A percentile compares a stretch with the other conserved stretches of the same genome.
These are phyloP conservation scores for Xenopus laevis DNA, from an alignment of 2,113 vertebrate species.

Conservation along the genomic window DNA sequence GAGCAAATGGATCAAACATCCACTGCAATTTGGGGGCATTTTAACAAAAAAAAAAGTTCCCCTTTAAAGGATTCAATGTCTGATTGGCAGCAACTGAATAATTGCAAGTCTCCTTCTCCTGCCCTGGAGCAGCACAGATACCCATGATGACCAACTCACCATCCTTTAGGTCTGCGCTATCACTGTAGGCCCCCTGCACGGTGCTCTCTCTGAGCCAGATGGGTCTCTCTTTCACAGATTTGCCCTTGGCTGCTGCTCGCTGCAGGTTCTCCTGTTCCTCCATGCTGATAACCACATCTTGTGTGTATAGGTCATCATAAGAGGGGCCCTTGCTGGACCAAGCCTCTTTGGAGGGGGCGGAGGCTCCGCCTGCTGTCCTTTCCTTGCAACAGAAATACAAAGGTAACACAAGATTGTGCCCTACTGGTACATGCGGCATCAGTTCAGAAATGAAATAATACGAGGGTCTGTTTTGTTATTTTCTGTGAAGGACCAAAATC, in stretches of 20 bases:
- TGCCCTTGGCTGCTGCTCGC: constrained; percentile 69
- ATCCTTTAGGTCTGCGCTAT: constrained; percentile 73
- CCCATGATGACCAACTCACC: constrained; percentile 64
- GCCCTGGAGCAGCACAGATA: too few species aligned
- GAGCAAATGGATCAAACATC: too few species aligned
- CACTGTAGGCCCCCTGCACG: constrained; percentile 82
- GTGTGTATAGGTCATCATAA: constrained; percentile 91
- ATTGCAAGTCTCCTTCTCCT: too few species aligned
- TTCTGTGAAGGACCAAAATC: too few species aligned
- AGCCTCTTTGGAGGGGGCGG: constrained; percentile 73
- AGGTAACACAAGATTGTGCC: neutral
- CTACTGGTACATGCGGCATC: too few species aligned
- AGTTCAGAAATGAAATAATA: too few species aligned
- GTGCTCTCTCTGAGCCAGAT: constrained; percentile 97
- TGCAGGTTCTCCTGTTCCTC: constrained; percentile 84
- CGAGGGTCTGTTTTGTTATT: too few species aligned
- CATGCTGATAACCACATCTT: constrained; percentile 96
- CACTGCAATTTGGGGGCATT: too few species aligned
- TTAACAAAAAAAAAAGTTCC: too few species aligned
- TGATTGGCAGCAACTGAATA: too few species aligned
- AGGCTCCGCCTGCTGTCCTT: constrained; percentile 60
- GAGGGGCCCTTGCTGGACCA: constrained; percentile 83
- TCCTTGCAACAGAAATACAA: constrained; percentile 73
- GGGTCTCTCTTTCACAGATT: constrained; percentile 81
- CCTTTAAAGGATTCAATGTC: too few species aligned